These are phyloP conservation scores for Enteromius thamalakanensis DNA, from an alignment of 2,797 vertebrate species.

Conservation along the genomic window DNA sequence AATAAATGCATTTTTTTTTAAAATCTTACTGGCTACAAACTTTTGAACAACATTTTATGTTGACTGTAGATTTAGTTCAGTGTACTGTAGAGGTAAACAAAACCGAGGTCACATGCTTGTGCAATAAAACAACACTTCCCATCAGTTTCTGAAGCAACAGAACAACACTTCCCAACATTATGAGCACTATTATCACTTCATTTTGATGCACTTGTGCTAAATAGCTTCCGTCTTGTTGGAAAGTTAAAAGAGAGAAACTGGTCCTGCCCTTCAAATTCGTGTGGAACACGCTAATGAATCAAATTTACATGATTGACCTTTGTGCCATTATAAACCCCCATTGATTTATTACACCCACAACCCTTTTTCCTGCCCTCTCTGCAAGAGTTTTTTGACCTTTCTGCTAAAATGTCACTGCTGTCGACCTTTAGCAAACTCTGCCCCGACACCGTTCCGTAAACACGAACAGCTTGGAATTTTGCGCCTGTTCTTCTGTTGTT, in stretches of 20 bases:
- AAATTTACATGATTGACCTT: slow-evolving; percentile 34
- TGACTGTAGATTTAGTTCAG: not conserved
- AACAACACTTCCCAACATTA: not conserved
- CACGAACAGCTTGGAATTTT: slow-evolving; percentile 8
- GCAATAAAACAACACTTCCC: not conserved
- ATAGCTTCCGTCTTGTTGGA: slow-evolving; percentile 13
- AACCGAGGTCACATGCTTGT: not conserved
- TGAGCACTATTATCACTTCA: not conserved
- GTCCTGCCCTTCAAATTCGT: slow-evolving; percentile 10
- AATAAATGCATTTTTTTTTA: not conserved
- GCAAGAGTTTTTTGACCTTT: slow-evolving; percentile 52
- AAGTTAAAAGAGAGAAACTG: slow-evolving; percentile 1
- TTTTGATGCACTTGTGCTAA: not conserved
- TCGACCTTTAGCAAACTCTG: slow-evolving; percentile 51
- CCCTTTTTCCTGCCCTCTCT: not conserved
- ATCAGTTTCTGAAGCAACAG: not conserved
- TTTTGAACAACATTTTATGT: not conserved
- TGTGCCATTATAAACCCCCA: slow-evolving; percentile 16
- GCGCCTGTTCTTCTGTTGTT: not conserved
- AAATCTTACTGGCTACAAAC: no score
- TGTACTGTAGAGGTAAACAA: not conserved
- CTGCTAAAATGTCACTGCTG: slow-evolving; percentile 47
- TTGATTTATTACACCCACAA: slow-evolving; percentile 40
- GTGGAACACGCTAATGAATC: slow-evolving; percentile 30
- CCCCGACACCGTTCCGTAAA: slow-evolving; percentile 21